These are phyloP conservation scores for Okamejei kenojei DNA, from an alignment of 2,797 vertebrate genomes.

Conservation along the genomic window DNA sequence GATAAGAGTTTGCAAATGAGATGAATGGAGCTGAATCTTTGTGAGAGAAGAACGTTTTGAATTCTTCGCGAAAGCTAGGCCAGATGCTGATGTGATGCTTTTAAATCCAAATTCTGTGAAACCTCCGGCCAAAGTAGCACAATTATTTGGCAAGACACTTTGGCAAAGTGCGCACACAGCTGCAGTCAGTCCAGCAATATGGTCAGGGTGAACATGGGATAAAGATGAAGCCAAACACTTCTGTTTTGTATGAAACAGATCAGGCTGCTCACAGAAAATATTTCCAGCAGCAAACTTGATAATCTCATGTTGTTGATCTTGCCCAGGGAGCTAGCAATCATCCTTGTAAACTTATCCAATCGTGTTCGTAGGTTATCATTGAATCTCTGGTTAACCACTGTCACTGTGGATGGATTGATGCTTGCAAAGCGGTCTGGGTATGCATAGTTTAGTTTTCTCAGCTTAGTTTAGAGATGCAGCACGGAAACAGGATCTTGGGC, in stretches of 20 bases:
- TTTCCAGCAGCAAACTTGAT: not conserved
- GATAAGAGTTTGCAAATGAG: too few species aligned
- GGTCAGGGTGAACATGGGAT: not conserved
- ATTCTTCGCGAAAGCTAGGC: not conserved
- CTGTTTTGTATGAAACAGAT: not conserved
- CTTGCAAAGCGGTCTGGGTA: not conserved
- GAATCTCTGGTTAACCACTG: not conserved
- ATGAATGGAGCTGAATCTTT: not conserved
- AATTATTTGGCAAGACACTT: not conserved
- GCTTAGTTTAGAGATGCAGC: too few species aligned
- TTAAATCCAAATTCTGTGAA: constrained; percentile 16
- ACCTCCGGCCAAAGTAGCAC: not conserved
- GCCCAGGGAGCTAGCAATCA: not conserved
- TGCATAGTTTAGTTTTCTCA: too few species aligned
- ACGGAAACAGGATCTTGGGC: too few species aligned
- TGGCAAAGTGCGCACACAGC: not conserved
- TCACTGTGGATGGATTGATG: not conserved
- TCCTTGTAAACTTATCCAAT: not conserved
- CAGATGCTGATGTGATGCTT: not conserved
- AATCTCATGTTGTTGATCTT: not conserved
- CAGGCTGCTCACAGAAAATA: not conserved
- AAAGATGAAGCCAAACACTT: not conserved
- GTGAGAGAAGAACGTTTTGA: not conserved
- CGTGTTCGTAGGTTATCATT: not conserved
- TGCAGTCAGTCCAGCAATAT: not conserved